Evolutionary conservation across 2,888 invertebrate genomes (phyloP), one percentile per base, ranked within the genome.

Genomic region (Apotomis capreana): DNA sequence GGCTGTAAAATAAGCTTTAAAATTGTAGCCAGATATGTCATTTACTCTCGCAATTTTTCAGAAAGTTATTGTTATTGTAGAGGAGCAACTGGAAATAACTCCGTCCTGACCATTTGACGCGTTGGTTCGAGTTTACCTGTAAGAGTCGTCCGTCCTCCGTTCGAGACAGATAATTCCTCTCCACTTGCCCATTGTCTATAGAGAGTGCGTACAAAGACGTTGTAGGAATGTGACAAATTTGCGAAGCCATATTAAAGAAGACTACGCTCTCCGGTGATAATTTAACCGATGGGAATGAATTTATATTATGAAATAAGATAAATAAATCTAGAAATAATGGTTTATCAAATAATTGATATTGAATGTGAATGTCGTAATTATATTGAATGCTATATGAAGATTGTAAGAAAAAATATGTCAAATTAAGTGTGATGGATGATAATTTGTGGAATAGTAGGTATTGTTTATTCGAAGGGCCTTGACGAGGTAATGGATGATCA

Each of bases 201-300:
- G 36, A 52, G 58, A 37, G 65, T 44, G 70, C 52, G 64, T 60
- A 37, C 54, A 54, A 54, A 54, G 15, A 13, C 10, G 5, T 54
- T 52, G 46, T 65, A 65, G 44, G 46, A 64, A 46, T 36, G 55
- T 15, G 36, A 46, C 55, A 26, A 46, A 54, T 40, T 37, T 64
- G 44, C 15, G 65, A 57, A 65, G 65, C 65, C 65, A 65, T 65
- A 65, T 44, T 44, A 46, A 26, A 44, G 13, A 65, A 65, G 55
- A 57, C 46, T 65, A 65, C 55, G 65, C 49, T 65, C 60, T 69
- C 68, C 65, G 55, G 37, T 67, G 36, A 54, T 65, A 55, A 46
- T 65, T 12, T 65, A 55, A 61, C 46, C 10, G 63, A 60, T 59
- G 69, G 46, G n/a, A 63, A 67, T 37, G 54, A 61, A 62, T 68